A percentile compares a stretch with the other conserved stretches of the same genome.
Conservation (phyloP, 2,888 invertebrate species). For the Chloroclystis v-ata region DNA sequence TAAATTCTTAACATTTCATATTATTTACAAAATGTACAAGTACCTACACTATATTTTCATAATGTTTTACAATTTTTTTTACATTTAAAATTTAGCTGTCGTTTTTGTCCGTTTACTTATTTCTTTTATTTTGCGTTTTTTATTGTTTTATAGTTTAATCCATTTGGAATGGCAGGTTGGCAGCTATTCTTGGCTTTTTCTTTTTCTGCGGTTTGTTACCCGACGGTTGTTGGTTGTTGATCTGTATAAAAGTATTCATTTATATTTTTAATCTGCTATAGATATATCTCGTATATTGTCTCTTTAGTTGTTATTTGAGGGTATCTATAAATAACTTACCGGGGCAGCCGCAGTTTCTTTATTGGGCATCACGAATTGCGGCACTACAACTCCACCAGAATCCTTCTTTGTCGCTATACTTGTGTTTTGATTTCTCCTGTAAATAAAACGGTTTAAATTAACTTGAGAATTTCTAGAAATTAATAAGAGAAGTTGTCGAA, state of each 20-base stretch:
- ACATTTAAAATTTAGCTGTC: conserved; percentile 2
- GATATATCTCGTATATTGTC: too few species aligned
- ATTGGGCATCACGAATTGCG: conserved; percentile 35
- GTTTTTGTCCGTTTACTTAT: conserved; percentile 5
- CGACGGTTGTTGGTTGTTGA: conserved; percentile 35
- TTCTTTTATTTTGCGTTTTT: too few species aligned
- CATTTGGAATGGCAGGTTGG: conserved; percentile 66
- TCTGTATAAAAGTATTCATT: conserved; percentile 28
- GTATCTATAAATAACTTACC: conserved; percentile 33
- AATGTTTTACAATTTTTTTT: conserved; percentile 17
- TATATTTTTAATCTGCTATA: not conserved
- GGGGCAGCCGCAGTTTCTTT: conserved; percentile 36
- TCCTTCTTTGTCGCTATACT: conserved; percentile 36
- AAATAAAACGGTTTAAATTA: conserved; percentile 4
- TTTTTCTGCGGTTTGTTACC: conserved; percentile 52
- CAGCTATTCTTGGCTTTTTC: conserved; percentile 67
- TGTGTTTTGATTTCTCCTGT: conserved; percentile 49
- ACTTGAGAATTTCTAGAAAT: too few species aligned
- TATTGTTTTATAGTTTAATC: conserved; percentile 43
- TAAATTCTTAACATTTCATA: conserved; percentile 43
- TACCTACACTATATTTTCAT: conserved; percentile 21
- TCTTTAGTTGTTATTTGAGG: too few species aligned
- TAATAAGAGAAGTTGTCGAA: too few species aligned
- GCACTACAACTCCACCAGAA: conserved; percentile 35
- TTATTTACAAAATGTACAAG: conserved; percentile 58